A percentile compares a stretch with the other conserved stretches of the same genome.
Evolutionary conservation across 1,140 invertebrate genomes (phyloP).

Genomic region (Drosophila mauritiana): DNA sequence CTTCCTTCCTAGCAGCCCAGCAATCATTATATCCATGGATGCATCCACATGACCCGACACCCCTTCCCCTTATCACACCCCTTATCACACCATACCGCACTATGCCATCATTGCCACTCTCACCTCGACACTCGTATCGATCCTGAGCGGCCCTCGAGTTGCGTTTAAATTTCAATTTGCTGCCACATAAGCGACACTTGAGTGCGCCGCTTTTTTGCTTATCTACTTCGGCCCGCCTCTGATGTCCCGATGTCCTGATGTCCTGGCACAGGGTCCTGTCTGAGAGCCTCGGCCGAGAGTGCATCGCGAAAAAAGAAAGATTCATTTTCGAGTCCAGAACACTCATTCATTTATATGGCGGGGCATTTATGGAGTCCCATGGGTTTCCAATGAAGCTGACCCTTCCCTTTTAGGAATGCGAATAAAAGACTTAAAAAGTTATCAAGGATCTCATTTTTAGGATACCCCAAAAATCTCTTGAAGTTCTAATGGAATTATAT

Average conservation of each 20-base stretch:
- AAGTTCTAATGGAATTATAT: no score
- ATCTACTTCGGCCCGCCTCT: conserved; percentile 27
- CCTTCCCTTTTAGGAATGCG: no score
- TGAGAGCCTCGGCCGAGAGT: conserved; percentile 9
- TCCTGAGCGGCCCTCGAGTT: conserved; percentile 67
- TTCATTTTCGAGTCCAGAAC: not conserved
- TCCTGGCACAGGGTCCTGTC: conserved; percentile 13
- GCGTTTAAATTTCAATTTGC: conserved; percentile 83
- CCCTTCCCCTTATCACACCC: no score
- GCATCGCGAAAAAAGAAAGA: conserved; percentile 3
- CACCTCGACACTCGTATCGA: conserved; percentile 56
- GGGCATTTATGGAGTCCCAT: not conserved
- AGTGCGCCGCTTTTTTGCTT: conserved; percentile 68
- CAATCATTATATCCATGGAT: not conserved
- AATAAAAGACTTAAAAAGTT: no score
- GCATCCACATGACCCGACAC: no score
- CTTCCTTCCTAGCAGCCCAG: not conserved
- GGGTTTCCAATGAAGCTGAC: not conserved
- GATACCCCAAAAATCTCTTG: no score
- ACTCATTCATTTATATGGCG: not conserved
- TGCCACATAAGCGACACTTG: conserved; percentile 77
- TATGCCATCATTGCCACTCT: conserved; percentile 19
- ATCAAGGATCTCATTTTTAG: no score
- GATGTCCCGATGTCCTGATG: conserved; percentile 12
- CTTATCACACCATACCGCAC: not conserved